Evolutionary conservation across 2,797 vertebrate species (phyloP).

Genomic region (Eulemur rubriventer): DNA sequence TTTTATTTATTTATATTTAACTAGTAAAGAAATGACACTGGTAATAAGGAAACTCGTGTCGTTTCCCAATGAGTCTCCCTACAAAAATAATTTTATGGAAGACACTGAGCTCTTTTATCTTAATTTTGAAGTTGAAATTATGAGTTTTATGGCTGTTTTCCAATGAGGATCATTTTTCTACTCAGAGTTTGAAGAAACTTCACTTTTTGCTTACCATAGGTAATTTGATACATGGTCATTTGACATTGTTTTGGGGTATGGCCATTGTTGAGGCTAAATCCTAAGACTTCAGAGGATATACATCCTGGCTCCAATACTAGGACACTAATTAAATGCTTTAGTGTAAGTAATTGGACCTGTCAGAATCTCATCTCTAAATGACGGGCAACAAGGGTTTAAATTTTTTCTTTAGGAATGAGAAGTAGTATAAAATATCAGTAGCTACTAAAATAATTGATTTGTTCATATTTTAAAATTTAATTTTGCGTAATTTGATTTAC

Average conservation of each 20-base stretch:
- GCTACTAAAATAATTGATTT: background rate
- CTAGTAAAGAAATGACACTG: background rate
- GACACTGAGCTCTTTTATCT: background rate
- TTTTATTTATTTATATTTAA: conserved; percentile 48
- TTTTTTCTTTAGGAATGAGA: background rate
- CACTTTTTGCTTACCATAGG: background rate
- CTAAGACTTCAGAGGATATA: background rate
- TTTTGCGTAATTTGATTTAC: conserved; percentile 24
- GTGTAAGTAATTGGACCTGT: background rate
- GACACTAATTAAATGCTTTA: background rate
- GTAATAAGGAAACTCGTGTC: background rate
- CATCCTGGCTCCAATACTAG: background rate
- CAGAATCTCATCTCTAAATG: conserved; percentile 15
- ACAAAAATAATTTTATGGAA: conserved; percentile 2
- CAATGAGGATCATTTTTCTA: background rate
- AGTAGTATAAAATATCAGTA: background rate
- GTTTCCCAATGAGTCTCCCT: background rate
- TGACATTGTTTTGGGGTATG: background rate
- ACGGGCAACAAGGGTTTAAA: background rate
- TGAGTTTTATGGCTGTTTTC: conserved; percentile 37
- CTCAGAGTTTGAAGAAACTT: background rate
- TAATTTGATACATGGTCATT: background rate
- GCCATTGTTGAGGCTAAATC: background rate
- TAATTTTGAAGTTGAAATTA: conserved; percentile 31
- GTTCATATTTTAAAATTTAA: background rate